These are phyloP conservation scores for Apogon hyalosoma DNA, from an alignment of 2,797 vertebrate species.

Conservation along the genomic window DNA sequence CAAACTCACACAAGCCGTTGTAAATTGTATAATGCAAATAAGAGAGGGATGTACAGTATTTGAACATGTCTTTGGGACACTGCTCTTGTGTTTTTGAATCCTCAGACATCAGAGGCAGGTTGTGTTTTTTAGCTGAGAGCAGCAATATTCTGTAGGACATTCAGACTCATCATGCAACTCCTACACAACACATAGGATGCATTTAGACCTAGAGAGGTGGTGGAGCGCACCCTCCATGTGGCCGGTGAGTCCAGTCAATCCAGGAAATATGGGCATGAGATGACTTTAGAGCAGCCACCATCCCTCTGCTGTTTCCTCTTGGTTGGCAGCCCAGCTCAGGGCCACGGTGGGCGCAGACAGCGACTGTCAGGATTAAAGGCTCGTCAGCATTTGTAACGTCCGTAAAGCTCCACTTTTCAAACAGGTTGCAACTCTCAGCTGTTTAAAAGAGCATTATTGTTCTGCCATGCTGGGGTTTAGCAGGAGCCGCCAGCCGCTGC, in stretches of 20 bases:
- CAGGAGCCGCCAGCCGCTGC: conserved; percentile 45
- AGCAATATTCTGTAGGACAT: background rate
- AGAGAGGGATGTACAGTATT: conserved; percentile 5
- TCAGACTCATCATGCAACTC: background rate
- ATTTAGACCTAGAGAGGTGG: conserved; percentile 51
- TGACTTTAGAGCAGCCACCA: background rate
- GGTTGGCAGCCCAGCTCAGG: conserved; percentile 40
- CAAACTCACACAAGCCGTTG: conserved; percentile 5
- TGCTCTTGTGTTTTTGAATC: conserved; percentile 7
- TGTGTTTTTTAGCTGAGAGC: background rate
- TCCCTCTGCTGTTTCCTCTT: conserved; percentile 30
- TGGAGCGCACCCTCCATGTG: conserved; percentile 30
- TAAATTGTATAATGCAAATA: conserved; percentile 32
- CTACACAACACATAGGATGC: conserved; percentile 34
- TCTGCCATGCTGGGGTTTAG: conserved; percentile 69
- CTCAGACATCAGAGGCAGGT: background rate
- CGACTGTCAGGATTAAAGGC: conserved; percentile 74
- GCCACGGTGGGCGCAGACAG: conserved; percentile 56
- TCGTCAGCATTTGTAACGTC: conserved; percentile 78
- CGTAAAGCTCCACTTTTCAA: conserved; percentile 85
- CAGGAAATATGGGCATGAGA: conserved; percentile 9
- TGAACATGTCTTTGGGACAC: background rate
- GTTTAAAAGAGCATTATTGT: conserved; percentile 81
- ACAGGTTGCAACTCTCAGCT: conserved; percentile 86
- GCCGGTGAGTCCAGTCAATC: conserved; percentile 63